Conservation (phyloP, 2,113 vertebrate genomes). For the Hippocampus zosterae region DNA sequence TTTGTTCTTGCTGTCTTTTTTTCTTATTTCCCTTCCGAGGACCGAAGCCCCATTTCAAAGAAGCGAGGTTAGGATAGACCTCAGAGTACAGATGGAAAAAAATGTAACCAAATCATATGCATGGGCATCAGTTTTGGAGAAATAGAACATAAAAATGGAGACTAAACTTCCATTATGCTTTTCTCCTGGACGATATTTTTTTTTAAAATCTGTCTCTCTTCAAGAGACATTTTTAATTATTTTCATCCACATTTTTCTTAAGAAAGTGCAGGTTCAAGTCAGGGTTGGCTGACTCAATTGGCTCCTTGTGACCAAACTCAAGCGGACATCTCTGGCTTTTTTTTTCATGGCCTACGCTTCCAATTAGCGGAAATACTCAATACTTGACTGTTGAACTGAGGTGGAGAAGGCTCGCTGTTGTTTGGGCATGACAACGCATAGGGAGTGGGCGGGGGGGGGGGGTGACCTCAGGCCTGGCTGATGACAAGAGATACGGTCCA, state of each 20-base stretch:
- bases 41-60: conserved; percentile 20
- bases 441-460: background rate
- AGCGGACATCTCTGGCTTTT: background rate
- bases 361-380: background rate
- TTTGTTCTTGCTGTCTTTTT: conserved; percentile 15
- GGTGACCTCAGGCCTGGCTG: background rate
- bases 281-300: background rate
- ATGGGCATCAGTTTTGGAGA: conserved; percentile 1
- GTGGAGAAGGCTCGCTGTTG: background rate
- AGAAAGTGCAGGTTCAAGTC: background rate
- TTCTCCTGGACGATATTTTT: too few species aligned
- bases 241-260: background rate
- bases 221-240: background rate
- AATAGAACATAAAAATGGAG: background rate
- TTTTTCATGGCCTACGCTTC: conserved; percentile 1
- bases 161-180: too few species aligned
- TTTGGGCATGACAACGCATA: background rate
- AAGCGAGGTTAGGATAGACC: conserved; percentile 23
- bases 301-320: background rate
- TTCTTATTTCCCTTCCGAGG: conserved; percentile 1
- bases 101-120: conserved; percentile 2
- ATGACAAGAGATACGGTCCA: background rate
- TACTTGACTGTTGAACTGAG: background rate
- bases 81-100: background rate
- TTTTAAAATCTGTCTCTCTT: too few species aligned